Conservation (phyloP, 2,113 vertebrate genomes). For the Epinephelus moara region DNA sequence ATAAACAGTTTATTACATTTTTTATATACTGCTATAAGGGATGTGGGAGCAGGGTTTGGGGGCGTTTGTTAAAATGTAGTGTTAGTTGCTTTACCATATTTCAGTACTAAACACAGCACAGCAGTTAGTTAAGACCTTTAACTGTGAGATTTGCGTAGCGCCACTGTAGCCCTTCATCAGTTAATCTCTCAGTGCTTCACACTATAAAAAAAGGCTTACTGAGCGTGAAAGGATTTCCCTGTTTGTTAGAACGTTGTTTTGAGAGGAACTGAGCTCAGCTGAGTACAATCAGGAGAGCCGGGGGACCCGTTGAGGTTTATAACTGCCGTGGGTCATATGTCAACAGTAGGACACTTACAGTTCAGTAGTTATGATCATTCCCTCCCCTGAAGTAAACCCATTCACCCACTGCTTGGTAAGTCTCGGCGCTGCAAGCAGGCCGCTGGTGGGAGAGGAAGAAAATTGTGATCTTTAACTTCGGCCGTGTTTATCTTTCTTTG, state of each 20-base stretch:
- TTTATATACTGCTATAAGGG: neutral
- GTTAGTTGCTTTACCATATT: neutral
- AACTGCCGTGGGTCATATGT: conserved; percentile 71
- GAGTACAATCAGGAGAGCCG: conserved; percentile 64
- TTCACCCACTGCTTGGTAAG: conserved; percentile 62
- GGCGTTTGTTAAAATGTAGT: neutral
- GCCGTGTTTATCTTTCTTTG: conserved; percentile 71
- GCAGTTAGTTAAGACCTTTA: neutral
- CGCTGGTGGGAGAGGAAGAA: conserved; percentile 61
- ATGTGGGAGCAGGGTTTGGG: too few species aligned
- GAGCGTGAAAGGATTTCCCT: conserved; percentile 47
- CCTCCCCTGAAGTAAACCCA: conserved; percentile 72
- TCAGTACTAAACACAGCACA: neutral
- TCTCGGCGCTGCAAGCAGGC: conserved; percentile 54
- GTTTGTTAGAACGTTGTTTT: conserved; percentile 63
- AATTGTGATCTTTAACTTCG: conserved; percentile 69
- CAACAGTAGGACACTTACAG: conserved; percentile 75
- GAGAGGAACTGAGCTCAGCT: conserved; percentile 61
- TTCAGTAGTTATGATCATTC: conserved; percentile 75
- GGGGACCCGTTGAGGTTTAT: conserved; percentile 74
- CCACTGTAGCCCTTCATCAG: conserved; percentile 23
- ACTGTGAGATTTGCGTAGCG: conserved; percentile 11
- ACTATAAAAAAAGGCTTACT: conserved; percentile 41
- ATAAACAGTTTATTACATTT: neutral
- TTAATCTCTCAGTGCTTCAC: conserved; percentile 35